phyloP scores from a whole-genome alignment of 2,888 invertebrate genomes.

The Ennomos erosarius region DNA sequence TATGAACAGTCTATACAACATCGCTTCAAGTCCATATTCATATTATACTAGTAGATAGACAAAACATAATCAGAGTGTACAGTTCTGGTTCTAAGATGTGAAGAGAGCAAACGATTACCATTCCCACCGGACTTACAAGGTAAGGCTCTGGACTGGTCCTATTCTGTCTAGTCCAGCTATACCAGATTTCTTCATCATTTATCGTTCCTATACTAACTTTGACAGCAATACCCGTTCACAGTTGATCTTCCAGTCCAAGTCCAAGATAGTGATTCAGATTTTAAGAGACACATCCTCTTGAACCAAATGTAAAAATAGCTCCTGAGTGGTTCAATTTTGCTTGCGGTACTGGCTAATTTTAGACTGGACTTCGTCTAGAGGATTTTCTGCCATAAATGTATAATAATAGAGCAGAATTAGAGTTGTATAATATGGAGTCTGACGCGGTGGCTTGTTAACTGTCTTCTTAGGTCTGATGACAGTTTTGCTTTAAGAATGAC shows the following conservation, averaged over 20 bases:
- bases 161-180: not conserved
- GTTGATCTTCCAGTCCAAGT: not conserved
- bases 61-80: no score
- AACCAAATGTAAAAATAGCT: constrained; percentile 55
- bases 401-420: constrained; percentile 6
- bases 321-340: constrained; percentile 47
- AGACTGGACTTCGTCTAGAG: constrained; percentile 42
- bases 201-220: not conserved
- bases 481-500: not conserved
- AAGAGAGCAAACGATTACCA: no score
- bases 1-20: no score
- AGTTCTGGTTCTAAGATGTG: no score
- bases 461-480: constrained; percentile 15
- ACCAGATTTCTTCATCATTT: not conserved
- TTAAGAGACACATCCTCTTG: constrained; percentile 58
- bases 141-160: not conserved
- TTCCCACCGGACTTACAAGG: no score
- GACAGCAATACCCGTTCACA: not conserved
- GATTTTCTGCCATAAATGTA: constrained; percentile 35
- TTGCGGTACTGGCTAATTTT: constrained; percentile 54
- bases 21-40: no score
- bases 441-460: constrained; percentile 19
- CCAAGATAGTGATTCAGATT: constrained; percentile 29
- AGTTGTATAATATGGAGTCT: not conserved
- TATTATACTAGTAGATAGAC: no score